Base-by-base conservation (phyloP, 1,140 invertebrate genomes). In the Asobara japonica region DNA sequence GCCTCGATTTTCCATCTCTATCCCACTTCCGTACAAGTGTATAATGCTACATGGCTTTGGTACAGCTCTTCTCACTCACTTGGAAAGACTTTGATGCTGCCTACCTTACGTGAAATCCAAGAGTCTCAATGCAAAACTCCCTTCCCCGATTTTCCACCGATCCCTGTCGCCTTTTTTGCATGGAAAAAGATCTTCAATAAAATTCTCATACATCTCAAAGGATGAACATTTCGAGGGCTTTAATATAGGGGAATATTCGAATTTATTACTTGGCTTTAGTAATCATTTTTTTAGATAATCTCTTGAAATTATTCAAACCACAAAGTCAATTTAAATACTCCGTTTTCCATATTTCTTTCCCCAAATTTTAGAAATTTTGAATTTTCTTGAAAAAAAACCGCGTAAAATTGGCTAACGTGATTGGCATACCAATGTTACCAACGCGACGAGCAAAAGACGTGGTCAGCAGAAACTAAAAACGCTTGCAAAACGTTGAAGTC, bases 21-120 rank as follows among this genome's bases (percentile, higher is more conserved):
- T 41, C 33, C 13, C 6, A 11, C 25, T 68, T 16, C 48, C 65
- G 31, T 74, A 25, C 25, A 68, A 27, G 65, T 62, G 25, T 62
- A 31, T 31, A 4, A 11, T 33, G 31, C 5, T 33, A 62, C 60
- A 13, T 7, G 27, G 13, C 60, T 3, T 20, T 25, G n/a, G 22
- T n/a, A n/a, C n/a, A n/a, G n/a, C 18, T 36, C 30, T 30, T 29
- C 62, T 20, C 29, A 11, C 33, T 65, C 33, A 2, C 20, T 36
- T n/a, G 29, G 10, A 62, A 30, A 36, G 16, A 18, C 62, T 65
- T 65, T 65, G 30, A 38, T 65, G 62, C 62, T 36, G 13, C 62
- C 11, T 31, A 29, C 61, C 31, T 56, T 25, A 22, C 25, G 56
- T 60, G 56, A 60, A 60, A 60, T 60, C 56, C 56, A 60, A 60